Base-by-base conservation (phyloP, 2,888 invertebrate genomes). In the Noctua comes region DNA sequence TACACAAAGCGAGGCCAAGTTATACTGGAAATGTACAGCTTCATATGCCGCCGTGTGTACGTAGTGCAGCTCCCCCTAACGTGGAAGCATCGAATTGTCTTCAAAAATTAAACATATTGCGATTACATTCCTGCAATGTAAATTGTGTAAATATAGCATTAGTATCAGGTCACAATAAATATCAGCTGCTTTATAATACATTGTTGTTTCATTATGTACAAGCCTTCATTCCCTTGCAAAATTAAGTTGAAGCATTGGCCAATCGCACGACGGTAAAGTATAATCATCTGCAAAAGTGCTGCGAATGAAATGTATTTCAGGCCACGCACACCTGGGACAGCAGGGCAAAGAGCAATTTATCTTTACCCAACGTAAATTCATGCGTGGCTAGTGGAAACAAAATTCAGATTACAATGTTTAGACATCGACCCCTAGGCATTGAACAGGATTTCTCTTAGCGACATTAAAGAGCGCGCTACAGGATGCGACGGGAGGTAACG, bases 111-210 rank as follows among this genome's bases (percentile, higher is more conserved):
- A 82, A 82, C 48, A 27, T 84, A 88, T 86, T 88, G 86, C 88
- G 88, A 89, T 92, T 93, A 95, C 95, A 96, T 96, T 96, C 95
- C 95, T 93, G 93, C 90, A 92, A 93, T 93, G 91, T 94, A 94
- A 94, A 94, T 91, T 92, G 85, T 96, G 95, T 96, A 96, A 95
- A 96, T 96, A 96, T 94, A 95, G 92, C 84, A 88, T 92, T 94
- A 94, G 91, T 91, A 93, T 91, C 93, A 91, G 95, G 95, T 96
- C 96, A 96, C 96, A 96, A 95, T 95, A 95, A 95, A 89, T 88
- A 91, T 90, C 88, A 92, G 79, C 87, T 92, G 94, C 93, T 94
- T 94, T 91, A 88, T 89, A 90, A 89, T 88, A 90, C 36, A 72
- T 76, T 86, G 82, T 76, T 86, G 88, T 88, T 87, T 89, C 75